Base-by-base conservation (phyloP, 2,797 vertebrate species). In the Danio aesculapii region DNA sequence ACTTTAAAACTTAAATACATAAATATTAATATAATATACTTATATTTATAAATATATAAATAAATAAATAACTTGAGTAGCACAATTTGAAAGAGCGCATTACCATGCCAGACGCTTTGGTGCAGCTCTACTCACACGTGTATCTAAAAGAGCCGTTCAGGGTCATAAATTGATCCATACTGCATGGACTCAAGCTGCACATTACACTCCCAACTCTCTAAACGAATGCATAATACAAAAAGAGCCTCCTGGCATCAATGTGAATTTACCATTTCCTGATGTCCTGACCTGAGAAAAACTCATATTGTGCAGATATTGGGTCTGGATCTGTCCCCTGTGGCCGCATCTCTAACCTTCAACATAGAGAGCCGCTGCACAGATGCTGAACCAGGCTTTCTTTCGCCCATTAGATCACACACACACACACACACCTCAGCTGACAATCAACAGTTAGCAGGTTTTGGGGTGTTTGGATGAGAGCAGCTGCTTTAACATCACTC, bases 381-480 rank as follows among this genome's bases (percentile, higher is more conserved):
- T 77, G 70, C 43, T 52, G 55, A 44, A 66, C 74, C 69, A 85
- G 44, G 55, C 21, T 73, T 77, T 59, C 64, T 55, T 76, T 61
- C 70, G 43, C 43, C 63, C 47, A 68, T 49, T 77, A 81, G 44
- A 71, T 83, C 57, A 61, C 44, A 11, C 5, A 8, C 47, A 58
- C 72, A 64, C 71, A 74, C 59, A 30, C 30, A 30, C 30, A 30
- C 49, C 66, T 49, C 47, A 59, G 14, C 58, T 43, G 10, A 50
- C 43, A 44, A 83, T 85, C 83, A 81, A 85, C 83, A 75, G 55
- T 77, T 81, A 81, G 44, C 50, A 71, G 67, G 62, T 79, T 83
- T 82, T 44, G 59, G 82, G 68, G 83, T 69, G 79, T 84, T 86
- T 83, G 61, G 58, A 81, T 76, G 52, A 63, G 62, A 84, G 77